A percentile compares a stretch with the other conserved stretches of the same genome.
phyloP scores from a whole-genome alignment of 2,888 invertebrate genomes.

The Ophioninae sp. region DNA sequence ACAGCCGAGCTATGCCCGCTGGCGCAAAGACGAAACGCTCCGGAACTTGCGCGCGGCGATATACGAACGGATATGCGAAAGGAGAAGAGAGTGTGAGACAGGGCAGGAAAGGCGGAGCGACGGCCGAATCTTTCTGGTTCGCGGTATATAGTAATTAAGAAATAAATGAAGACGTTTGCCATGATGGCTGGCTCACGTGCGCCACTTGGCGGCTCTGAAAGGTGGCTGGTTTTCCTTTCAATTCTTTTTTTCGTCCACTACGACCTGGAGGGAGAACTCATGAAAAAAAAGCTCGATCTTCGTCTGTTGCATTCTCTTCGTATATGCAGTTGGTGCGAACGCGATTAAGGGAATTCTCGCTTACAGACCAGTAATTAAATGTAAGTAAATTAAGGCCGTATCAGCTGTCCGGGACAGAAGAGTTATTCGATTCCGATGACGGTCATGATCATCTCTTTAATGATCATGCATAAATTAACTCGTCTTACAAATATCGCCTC shows the following conservation, averaged over 20 bases:
- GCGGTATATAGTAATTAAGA: slow-evolving; percentile 61
- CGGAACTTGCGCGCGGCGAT: neutral
- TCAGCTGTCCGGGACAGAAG: slow-evolving; percentile 68
- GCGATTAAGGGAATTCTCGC: slow-evolving; percentile 50
- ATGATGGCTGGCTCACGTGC: slow-evolving; percentile 45
- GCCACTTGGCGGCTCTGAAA: slow-evolving; percentile 55
- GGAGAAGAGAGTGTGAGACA: slow-evolving; percentile 11
- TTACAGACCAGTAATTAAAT: slow-evolving; percentile 76
- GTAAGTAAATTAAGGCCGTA: slow-evolving; percentile 78
- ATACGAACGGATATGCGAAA: neutral
- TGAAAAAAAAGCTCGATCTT: slow-evolving; percentile 34
- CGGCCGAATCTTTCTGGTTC: slow-evolving; percentile 45
- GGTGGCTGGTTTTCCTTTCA: slow-evolving; percentile 37
- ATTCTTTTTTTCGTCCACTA: slow-evolving; percentile 23
- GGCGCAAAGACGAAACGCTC: neutral
- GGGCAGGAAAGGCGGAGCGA: slow-evolving; percentile 50
- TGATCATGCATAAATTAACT: slow-evolving; percentile 38
- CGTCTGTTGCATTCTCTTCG: slow-evolving; percentile 16
- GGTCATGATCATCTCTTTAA: slow-evolving; percentile 48
- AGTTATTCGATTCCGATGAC: slow-evolving; percentile 43
- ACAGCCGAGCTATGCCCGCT: neutral
- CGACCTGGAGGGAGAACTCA: neutral
- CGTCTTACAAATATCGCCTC: slow-evolving; percentile 13
- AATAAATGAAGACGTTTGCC: slow-evolving; percentile 61
- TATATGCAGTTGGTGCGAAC: neutral